A percentile compares a stretch with the other conserved stretches of the same genome.
Conservation (phyloP, 37 sponge, comb jelly and placozoan species). For the Spongilla lacustris region DNA sequence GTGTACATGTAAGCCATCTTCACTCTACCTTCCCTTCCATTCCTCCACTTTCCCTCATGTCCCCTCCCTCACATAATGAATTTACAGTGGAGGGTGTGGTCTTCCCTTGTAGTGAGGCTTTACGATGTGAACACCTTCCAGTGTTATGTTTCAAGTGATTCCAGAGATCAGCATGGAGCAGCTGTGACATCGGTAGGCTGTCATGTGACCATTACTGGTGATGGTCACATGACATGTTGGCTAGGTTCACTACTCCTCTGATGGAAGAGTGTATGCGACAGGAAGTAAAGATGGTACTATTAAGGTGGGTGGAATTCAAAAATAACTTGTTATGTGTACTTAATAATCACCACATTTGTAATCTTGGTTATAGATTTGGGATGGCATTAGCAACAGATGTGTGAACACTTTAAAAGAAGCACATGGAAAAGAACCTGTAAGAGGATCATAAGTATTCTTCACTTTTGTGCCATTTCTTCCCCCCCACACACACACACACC, state of each 20-base stretch:
- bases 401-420: constrained; percentile 81
- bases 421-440: constrained; percentile 85
- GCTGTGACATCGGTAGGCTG: constrained; percentile 79
- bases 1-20: constrained; percentile 62
- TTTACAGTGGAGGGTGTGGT: no score
- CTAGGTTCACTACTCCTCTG: constrained; percentile 76
- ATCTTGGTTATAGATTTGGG: constrained; percentile 80
- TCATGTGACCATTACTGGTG: constrained; percentile 20
- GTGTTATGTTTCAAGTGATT: constrained; percentile 92
- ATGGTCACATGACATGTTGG: neutral
- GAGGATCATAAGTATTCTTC: neutral
- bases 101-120: constrained; percentile 79
- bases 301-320: constrained; percentile 69
- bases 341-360: neutral
- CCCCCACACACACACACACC: no score
- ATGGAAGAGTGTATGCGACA: constrained; percentile 86
- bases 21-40: neutral
- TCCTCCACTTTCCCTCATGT: no score
- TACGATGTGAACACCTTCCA: constrained; percentile 89
- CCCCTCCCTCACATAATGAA: no score
- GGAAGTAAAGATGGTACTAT: constrained; percentile 91
- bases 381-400: constrained; percentile 95
- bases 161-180: constrained; percentile 87
- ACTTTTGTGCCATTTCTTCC: no score
- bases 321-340: no score